Conservation (phyloP, 2,888 invertebrate species). For the Tipula lateralis region DNA sequence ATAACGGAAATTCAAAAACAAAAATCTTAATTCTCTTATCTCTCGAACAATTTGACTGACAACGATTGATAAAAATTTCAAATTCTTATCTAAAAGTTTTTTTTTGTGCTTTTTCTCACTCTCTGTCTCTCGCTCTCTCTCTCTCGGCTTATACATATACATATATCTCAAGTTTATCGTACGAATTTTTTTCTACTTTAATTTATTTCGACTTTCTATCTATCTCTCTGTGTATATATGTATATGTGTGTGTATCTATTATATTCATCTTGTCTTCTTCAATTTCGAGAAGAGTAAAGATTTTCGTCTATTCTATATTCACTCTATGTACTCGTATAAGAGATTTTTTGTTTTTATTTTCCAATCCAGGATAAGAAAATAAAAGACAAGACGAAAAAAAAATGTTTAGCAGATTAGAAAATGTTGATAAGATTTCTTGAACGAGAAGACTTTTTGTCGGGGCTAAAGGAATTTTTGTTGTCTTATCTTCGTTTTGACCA, state of each 20-base stretch:
- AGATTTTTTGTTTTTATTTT: not conserved
- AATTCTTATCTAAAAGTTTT: not conserved
- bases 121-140: no score
- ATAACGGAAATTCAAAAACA: not conserved
- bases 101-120: not conserved
- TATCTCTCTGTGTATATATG: not conserved
- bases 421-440: not conserved
- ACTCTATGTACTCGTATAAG: not conserved
- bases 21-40: conserved; percentile 19
- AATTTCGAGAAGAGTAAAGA: not conserved
- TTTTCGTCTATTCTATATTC: not conserved
- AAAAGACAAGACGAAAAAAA: conserved; percentile 9
- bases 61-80: conserved; percentile 19
- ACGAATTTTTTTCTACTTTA: not conserved
- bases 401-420: not conserved
- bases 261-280: conserved; percentile 5
- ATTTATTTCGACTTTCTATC: conserved; percentile 19
- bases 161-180: conserved; percentile 19
- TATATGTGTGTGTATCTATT: not conserved
- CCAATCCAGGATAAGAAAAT: conserved; percentile 24
- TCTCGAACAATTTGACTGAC: conserved; percentile 11
- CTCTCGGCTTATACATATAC: no score
- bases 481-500: conserved; percentile 5
- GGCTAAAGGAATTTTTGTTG: conserved; percentile 24
- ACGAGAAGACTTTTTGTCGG: conserved; percentile 15